These are phyloP conservation scores for Mus spicilegus DNA, from an alignment of 2,113 vertebrate species.

Conservation along the genomic window DNA sequence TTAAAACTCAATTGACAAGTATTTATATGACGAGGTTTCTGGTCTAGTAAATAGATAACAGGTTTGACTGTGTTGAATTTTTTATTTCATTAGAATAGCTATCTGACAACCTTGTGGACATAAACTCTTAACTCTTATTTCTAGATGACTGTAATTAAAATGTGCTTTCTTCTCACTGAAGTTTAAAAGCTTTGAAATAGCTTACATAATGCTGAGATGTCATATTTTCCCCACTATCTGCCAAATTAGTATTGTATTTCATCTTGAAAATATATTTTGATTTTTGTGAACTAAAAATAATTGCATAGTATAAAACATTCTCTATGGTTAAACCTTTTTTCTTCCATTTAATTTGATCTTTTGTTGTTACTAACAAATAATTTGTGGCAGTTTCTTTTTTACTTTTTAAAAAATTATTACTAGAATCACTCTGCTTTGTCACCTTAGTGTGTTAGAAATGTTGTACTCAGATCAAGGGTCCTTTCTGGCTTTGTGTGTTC, in stretches of 20 bases:
- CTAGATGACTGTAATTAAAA: constrained; percentile 53
- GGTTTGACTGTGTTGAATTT: constrained; percentile 34
- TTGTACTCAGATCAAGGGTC: constrained; percentile 87
- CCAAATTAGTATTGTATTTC: constrained; percentile 67
- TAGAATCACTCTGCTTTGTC: constrained; percentile 93
- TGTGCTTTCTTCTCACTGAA: constrained; percentile 61
- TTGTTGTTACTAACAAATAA: constrained; percentile 82
- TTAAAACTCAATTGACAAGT: constrained; percentile 51
- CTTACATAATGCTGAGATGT: constrained; percentile 62
- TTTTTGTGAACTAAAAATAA: constrained; percentile 80
- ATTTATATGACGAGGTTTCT: constrained; percentile 59
- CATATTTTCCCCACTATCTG: constrained; percentile 67
- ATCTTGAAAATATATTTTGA: constrained; percentile 79
- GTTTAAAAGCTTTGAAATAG: constrained; percentile 68
- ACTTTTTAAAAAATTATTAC: constrained; percentile 77
- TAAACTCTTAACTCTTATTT: constrained; percentile 70
- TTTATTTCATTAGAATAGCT: constrained; percentile 61
- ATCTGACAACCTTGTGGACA: constrained; percentile 57
- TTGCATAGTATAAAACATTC: constrained; percentile 75
- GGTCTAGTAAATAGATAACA: background rate
- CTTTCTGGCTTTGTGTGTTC: constrained; percentile 92
- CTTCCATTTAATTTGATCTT: constrained; percentile 78
- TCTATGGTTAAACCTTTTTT: constrained; percentile 52
- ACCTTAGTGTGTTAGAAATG: constrained; percentile 88
- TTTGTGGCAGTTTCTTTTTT: constrained; percentile 65